These are phyloP conservation scores for Oeneis ivallda DNA, from an alignment of 2,888 invertebrate species.

Conservation along the genomic window DNA sequence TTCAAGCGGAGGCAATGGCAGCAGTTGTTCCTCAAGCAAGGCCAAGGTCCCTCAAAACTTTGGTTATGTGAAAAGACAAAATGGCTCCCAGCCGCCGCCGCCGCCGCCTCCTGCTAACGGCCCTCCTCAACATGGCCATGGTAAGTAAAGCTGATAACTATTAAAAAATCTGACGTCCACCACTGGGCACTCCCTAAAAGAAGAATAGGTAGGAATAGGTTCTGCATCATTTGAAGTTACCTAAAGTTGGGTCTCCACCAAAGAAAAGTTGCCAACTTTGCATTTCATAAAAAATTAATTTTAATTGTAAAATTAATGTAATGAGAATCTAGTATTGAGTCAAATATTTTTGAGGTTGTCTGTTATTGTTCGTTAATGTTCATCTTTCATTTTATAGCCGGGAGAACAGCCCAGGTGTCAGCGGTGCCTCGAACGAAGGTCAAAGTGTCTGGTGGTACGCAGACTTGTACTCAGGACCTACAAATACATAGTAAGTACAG, in stretches of 20 bases:
- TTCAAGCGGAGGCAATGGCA: constrained; percentile 78
- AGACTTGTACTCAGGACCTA: constrained; percentile 90
- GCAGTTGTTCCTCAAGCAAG: constrained; percentile 79
- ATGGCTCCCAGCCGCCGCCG: constrained; percentile 79
- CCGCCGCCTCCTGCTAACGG: constrained; percentile 63
- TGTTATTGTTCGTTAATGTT: neutral
- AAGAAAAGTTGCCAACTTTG: too few relatives aligned
- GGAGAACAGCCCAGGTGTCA: constrained; percentile 90
- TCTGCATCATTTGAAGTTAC: too few relatives aligned
- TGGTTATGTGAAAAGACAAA: constrained; percentile 90
- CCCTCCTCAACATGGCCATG: constrained; percentile 65
- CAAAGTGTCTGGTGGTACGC: constrained; percentile 94
- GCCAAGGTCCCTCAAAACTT: constrained; percentile 92
- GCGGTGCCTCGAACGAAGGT: constrained; percentile 93
- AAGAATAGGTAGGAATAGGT: too few relatives aligned
- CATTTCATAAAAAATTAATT: too few relatives aligned
- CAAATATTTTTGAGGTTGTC: neutral
- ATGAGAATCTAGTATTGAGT: too few relatives aligned
- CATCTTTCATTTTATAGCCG: constrained; percentile 52
- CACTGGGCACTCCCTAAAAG: too few relatives aligned
- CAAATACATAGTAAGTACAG: constrained; percentile 83
- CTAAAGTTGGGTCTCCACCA: too few relatives aligned
- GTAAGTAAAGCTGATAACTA: constrained; percentile 31
- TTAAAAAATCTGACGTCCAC: too few relatives aligned
- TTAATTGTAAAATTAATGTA: too few relatives aligned